Evolutionary conservation across 2,797 vertebrate species (phyloP), one percentile per base, ranked within the genome.

Genomic region (Nothura maculosa): DNA sequence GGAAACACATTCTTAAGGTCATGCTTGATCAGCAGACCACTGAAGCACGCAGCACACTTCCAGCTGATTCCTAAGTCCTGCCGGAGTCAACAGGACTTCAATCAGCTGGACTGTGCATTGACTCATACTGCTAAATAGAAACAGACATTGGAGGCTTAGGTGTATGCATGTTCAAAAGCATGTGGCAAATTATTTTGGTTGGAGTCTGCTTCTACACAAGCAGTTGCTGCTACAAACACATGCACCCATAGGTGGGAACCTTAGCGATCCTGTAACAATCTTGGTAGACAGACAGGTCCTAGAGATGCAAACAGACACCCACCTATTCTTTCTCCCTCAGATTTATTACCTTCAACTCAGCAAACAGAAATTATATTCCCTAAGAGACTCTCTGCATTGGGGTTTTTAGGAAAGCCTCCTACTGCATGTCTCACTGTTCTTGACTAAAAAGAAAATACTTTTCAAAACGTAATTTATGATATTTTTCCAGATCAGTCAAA

Each of bases 111-210:
- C 3, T 3, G 12, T 30, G 10, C 28, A 50, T 12, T 17, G 42
- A 32, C 43, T 15, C 2, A 36, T 9, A 20, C 12, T 47, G n/a
- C 27, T 47, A 14, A 80, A 60, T 0, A 47, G 42, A 64, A 72
- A 3, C 42, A 64, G 36, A 9, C 20, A 5, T 14, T 17, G 69
- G 67, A 38, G 27, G 28, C 62, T 15, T 61, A 36, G 48, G 28
- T 4, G 3, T 0, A 4, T 0, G 1, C 4, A 4, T 22, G 57
- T 60, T 28, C 40, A 85, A 60, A 63, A 64, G 9, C 3, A 9
- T 54, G 21, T 38, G 48, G 2, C 11, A 2, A 45, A 52, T 17
- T 13, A 38, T 47, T 43, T 47, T 12, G 16, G n/a, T 36, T 32
- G 42, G 36, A 58, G 25, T 2, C 22, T 28, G 14, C 32, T 90